Evolutionary conservation across 2,888 invertebrate genomes (phyloP), one percentile per base, ranked within the genome.

Genomic region (Zaprionus bogoriensis): DNA sequence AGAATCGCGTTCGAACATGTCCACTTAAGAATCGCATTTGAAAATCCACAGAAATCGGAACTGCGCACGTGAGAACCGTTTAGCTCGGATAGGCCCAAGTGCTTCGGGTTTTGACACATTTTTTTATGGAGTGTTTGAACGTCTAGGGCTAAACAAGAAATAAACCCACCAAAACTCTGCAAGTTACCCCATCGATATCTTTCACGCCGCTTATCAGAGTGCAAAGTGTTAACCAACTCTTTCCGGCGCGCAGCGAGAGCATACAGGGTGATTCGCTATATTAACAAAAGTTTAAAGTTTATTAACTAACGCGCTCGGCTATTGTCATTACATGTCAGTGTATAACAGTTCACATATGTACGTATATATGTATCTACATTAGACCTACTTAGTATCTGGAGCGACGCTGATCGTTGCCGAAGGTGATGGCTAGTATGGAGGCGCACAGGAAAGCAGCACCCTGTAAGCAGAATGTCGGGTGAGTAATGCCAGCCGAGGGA

Each of bases 371-470:
- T 41, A 9, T 39, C 14, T 17, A 7, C 22, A 10, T 4, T 17
- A 23, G 27, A n/a, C 14, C 4, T 19, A n/a, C 12, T 92, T 92
- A 93, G 92, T 93, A 93, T 90, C 92, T 92, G 82, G 92, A 92
- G 92, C 95, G 94, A 92, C 95, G 94, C 88, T 94, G 93, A 88
- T 95, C 95, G 91, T 96, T 96, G 91, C 94, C 94, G 90, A 97
- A 96, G 85, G 96, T 95, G 89, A 95, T 95, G 69, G 95, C 96
- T 90, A 98, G 92, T 88, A 96, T 96, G 89, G 97, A 94, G 60
- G 97, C 95, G 90, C 96, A 96, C 82, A 96, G 92, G 58, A 97
- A 95, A 50, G 95, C 95, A 75, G 94, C 90, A 72, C 62, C 62
- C 89, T 89, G 25, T 10, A n/a, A n/a, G n/a, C n/a, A n/a, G n/a